These are phyloP conservation scores for Romanogobio albipinnatus DNA, from an alignment of 2,113 vertebrate species.

Conservation along the genomic window DNA sequence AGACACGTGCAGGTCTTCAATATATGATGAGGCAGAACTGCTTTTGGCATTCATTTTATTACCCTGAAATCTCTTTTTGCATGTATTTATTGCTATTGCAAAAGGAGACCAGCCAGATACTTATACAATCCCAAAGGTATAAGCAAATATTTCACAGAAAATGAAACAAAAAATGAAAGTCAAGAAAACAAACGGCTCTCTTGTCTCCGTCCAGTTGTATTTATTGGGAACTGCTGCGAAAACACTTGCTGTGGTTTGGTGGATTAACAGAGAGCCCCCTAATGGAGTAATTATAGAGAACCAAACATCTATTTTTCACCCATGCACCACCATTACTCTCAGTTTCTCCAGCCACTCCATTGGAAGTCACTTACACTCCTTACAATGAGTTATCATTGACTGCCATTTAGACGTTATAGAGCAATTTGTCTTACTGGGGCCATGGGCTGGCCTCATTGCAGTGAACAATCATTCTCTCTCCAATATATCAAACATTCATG, in stretches of 20 bases:
- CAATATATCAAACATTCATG: constrained; percentile 92
- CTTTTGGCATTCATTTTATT: neutral
- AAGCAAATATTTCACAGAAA: neutral
- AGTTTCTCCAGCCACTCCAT: constrained; percentile 91
- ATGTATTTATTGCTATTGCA: neutral
- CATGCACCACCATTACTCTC: constrained; percentile 88
- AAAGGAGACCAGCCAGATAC: neutral
- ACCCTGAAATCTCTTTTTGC: neutral
- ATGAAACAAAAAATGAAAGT: neutral
- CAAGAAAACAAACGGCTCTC: constrained; percentile 43
- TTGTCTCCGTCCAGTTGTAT: constrained; percentile 71
- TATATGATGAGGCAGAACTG: constrained; percentile 20
- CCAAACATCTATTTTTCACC: constrained; percentile 89
- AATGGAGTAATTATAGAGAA: constrained; percentile 84
- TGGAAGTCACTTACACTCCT: constrained; percentile 92
- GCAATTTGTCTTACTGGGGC: constrained; percentile 97
- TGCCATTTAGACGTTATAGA: constrained; percentile 88
- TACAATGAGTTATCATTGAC: constrained; percentile 99
- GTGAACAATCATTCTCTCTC: constrained; percentile 92
- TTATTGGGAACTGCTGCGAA: constrained; percentile 71
- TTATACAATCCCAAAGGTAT: neutral
- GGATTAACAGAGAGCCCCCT: constrained; percentile 82
- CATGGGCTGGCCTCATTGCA: constrained; percentile 85
- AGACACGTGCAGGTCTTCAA: constrained; percentile 37
- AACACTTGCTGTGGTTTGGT: constrained; percentile 75